Evolutionary conservation across 2,888 invertebrate genomes (phyloP).

Genomic region (Creontiades dilutus): DNA sequence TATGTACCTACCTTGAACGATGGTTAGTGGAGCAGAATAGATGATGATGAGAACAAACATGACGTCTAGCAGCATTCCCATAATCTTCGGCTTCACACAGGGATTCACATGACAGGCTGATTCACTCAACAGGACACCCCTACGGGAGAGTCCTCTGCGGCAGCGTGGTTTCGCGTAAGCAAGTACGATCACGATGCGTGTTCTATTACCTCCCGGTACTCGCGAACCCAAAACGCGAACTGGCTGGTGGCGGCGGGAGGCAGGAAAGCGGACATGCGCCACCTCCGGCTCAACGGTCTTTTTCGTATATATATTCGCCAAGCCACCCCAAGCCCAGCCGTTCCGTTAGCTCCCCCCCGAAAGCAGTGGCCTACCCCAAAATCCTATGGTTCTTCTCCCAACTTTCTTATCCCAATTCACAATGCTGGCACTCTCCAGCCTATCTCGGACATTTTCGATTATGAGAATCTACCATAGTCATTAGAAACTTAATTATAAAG

Average conservation of each 20-base stretch:
- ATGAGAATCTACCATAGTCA: no score
- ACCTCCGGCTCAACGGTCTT: constrained; percentile 19
- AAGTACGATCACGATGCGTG: background rate
- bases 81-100: background rate
- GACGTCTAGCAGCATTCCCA: constrained; percentile 57
- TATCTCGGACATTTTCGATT: background rate
- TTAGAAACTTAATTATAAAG: no score
- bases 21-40: constrained; percentile 47
- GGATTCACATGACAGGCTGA: constrained; percentile 21
- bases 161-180: constrained; percentile 11
- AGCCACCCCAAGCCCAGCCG: background rate
- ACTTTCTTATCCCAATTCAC: background rate
- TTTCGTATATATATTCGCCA: constrained; percentile 8
- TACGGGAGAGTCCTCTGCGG: background rate
- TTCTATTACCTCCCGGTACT: background rate
- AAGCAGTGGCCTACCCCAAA: constrained; percentile 49
- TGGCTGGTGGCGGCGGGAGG: constrained; percentile 31
- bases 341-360: background rate
- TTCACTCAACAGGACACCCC: background rate
- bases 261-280: constrained; percentile 39
- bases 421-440: background rate
- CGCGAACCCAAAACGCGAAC: constrained; percentile 30
- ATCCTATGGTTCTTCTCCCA: constrained; percentile 15
- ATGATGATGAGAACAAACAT: constrained; percentile 52
- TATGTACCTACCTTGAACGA: constrained; percentile 7